These are phyloP conservation scores for Plebejus anna DNA, from an alignment of 2,888 invertebrate genomes.

Conservation along the genomic window DNA sequence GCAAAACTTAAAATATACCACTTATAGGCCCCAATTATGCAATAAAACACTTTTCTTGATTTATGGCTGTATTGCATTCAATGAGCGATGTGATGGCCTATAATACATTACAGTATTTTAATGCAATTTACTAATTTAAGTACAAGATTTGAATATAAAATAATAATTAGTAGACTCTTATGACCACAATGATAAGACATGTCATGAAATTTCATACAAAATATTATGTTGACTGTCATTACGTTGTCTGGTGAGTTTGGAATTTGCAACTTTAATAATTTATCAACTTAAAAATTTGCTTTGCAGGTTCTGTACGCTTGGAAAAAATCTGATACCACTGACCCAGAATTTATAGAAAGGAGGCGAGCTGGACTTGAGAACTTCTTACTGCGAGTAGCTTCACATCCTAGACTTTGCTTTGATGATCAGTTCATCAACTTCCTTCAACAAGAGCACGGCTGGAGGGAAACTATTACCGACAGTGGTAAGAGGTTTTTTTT, in stretches of 20 bases:
- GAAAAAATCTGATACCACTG: conserved; percentile 90
- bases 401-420: conserved; percentile 85
- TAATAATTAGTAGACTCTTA: no score
- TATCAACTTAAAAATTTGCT: no score
- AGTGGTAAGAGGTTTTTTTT: conserved; percentile 72
- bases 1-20: no score
- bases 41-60: no score
- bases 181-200: no score
- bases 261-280: neutral
- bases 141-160: neutral
- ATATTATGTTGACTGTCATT: no score
- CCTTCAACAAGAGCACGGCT: conserved; percentile 87
- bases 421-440: conserved; percentile 89
- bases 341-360: conserved; percentile 91
- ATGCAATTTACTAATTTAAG: no score
- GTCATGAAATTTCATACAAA: no score
- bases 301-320: conserved; percentile 83
- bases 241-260: neutral
- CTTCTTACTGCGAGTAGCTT: conserved; percentile 86
- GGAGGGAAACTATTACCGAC: conserved; percentile 88
- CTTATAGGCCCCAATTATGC: no score
- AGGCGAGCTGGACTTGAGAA: conserved; percentile 90
- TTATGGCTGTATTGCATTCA: no score
- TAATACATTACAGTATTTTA: no score
- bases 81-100: no score